Base-by-base conservation (phyloP, 2,888 invertebrate species). In the Tanypteryx hageni region DNA sequence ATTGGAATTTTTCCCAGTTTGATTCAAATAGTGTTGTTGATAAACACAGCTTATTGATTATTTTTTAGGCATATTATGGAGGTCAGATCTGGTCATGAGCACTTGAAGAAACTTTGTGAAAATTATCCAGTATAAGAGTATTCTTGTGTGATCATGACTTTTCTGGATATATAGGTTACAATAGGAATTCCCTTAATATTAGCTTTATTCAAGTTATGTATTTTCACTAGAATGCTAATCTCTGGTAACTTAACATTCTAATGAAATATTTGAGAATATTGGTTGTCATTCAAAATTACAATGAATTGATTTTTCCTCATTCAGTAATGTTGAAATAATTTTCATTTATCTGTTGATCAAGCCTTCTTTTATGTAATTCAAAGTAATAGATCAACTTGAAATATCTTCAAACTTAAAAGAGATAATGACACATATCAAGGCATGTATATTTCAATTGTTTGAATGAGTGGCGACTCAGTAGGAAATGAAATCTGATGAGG, bases 141-240 rank as follows among this genome's bases (percentile, higher is more conserved):
- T 22, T 89, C 59, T 31, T 89, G 27, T 89, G 31, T 89, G 89
- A 89, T 89, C 31, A 89, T 89, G 89, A 89, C 89, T 89, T 89
- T 89, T 61, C 89, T 89, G 59, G 44, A 14, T 89, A 61, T 89
- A 27, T 64, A 76, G 76, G 76, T 8, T 22, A 10, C 18, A 16
- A 14, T 89, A 89, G 89, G 89, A 59, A 31, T 64, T 59, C 22
- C 14, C 61, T 22, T 58, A 86, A 58, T 61, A 64, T 89, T 57
- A 13, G 18, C 18, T 61, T 13, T 22, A 76, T 76, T 76, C 16
- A 76, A 76, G n/a, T 76, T 22, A 76, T 76, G n/a, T n/a, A 76
- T 76, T 5, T 22, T 76, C n/a, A n/a, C 10, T 11, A 22, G 13
- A 76, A 76, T 22, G n/a, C 8, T 76, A 0, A 76, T 22, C 22